Conservation (phyloP, 2,797 vertebrate genomes). For the Crenichthys baileyi region DNA sequence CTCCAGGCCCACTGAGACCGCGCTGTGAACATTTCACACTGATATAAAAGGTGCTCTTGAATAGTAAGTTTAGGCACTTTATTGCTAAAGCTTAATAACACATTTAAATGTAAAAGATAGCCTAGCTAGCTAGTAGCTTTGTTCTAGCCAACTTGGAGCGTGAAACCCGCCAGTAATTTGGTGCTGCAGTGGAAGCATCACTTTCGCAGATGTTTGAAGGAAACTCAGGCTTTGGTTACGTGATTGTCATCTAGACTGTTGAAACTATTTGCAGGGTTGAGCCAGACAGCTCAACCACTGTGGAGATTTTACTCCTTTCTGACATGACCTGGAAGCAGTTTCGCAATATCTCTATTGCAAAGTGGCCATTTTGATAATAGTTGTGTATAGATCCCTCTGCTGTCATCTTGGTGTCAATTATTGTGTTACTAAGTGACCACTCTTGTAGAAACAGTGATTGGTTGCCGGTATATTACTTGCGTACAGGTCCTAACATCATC, state of each 20-base stretch:
- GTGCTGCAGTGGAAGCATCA: conserved; percentile 23
- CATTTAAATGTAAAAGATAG: conserved; percentile 48
- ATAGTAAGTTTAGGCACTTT: neutral
- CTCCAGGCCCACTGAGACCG: neutral
- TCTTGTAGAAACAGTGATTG: neutral
- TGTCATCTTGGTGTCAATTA: neutral
- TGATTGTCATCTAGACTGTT: neutral
- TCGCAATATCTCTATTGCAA: conserved; percentile 27
- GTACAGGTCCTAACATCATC: neutral
- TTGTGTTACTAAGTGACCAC: neutral
- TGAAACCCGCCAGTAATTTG: conserved; percentile 51
- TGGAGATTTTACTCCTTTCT: neutral
- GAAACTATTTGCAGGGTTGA: neutral
- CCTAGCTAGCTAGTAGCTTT: conserved; percentile 32
- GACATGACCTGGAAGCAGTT: conserved; percentile 20
- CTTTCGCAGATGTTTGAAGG: neutral
- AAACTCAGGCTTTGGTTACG: neutral
- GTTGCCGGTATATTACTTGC: conserved; percentile 11
- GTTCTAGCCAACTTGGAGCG: conserved; percentile 35
- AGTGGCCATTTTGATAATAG: conserved; percentile 30
- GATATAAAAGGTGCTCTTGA: neutral
- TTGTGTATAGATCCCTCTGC: neutral
- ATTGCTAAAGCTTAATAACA: accelerated
- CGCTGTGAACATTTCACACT: neutral
- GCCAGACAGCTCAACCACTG: conserved; percentile 21